A percentile compares a stretch with the other conserved stretches of the same genome.
Conservation (phyloP, 2,797 vertebrate genomes). For the Acropternis orthonyx region DNA sequence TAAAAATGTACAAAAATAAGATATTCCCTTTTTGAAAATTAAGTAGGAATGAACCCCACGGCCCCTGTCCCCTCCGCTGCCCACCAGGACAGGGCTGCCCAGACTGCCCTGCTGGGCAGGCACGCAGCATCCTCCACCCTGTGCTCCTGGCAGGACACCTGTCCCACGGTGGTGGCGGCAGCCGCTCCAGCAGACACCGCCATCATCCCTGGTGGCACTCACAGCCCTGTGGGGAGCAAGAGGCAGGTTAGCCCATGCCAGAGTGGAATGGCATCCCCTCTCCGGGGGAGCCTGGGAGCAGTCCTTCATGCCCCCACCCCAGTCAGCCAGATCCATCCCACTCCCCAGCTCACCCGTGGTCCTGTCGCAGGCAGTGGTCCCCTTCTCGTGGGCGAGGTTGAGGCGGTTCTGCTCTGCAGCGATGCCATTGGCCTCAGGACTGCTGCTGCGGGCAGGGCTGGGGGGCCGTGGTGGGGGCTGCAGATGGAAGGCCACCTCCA, state of each 20-base stretch:
- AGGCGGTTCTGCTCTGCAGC: constrained; percentile 88
- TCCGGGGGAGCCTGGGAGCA: neutral
- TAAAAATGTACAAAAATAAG: constrained; percentile 70
- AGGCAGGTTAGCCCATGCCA: neutral
- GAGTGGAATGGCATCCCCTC: neutral
- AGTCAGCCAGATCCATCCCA: rapidly evolving
- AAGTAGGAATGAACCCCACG: constrained; percentile 21
- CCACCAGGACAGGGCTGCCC: neutral
- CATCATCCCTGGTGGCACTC: neutral
- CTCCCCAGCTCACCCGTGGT: neutral
- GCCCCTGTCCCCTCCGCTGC: neutral
- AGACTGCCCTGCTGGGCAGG: neutral
- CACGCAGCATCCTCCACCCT: rapidly evolving
- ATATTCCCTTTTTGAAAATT: constrained; percentile 53
- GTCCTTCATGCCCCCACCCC: neutral
- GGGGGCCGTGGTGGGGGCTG: constrained; percentile 53
- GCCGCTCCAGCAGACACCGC: neutral
- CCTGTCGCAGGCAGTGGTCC: constrained; percentile 77
- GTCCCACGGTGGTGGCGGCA: neutral
- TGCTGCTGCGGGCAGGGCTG: constrained; percentile 82
- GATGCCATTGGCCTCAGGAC: constrained; percentile 82
- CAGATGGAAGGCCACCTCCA: constrained; percentile 85
- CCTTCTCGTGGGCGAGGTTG: constrained; percentile 88
- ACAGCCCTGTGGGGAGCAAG: constrained; percentile 38
- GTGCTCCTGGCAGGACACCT: neutral